phyloP scores from a whole-genome alignment of 2,888 invertebrate species.

The Stegophylla sp. region DNA sequence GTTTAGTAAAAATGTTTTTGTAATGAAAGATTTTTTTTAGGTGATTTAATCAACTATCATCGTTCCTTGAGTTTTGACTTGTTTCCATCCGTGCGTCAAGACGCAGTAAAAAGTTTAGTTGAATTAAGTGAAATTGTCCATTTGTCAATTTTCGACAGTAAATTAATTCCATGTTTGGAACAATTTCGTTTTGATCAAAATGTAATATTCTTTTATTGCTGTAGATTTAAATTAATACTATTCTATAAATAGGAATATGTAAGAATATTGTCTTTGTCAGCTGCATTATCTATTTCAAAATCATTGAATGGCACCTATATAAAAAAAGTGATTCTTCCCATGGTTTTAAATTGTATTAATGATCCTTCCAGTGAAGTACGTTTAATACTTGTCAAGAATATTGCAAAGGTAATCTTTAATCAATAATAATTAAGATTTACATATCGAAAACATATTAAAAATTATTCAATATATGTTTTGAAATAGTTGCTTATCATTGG shows the following conservation, averaged over 20 bases:
- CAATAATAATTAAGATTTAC: neutral
- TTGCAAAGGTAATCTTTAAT: slow-evolving; percentile 13
- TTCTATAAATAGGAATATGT: slow-evolving; percentile 22
- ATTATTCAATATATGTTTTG: neutral
- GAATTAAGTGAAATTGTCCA: slow-evolving; percentile 42
- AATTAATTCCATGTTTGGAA: slow-evolving; percentile 39
- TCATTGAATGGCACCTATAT: neutral
- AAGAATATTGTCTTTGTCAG: slow-evolving; percentile 32
- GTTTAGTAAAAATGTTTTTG: neutral
- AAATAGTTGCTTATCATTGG: slow-evolving; percentile 20
- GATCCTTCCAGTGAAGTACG: slow-evolving; percentile 28
- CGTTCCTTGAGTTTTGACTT: slow-evolving; percentile 30
- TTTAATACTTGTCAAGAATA: slow-evolving; percentile 24
- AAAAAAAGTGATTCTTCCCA: slow-evolving; percentile 14
- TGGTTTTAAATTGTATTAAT: slow-evolving; percentile 22
- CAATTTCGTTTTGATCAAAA: slow-evolving; percentile 49
- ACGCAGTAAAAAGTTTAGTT: slow-evolving; percentile 31
- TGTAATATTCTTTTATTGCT: slow-evolving; percentile 12
- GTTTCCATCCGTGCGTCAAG: slow-evolving; percentile 30
- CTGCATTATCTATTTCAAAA: slow-evolving; percentile 30
- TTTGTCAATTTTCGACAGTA: slow-evolving; percentile 31
- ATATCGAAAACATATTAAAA: neutral
- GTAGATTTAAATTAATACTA: slow-evolving; percentile 25
- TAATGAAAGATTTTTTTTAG: slow-evolving; percentile 6
- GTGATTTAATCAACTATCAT: slow-evolving; percentile 36